Conservation (phyloP, 1,140 invertebrate genomes). For the Hylaeus anthracinus region DNA sequence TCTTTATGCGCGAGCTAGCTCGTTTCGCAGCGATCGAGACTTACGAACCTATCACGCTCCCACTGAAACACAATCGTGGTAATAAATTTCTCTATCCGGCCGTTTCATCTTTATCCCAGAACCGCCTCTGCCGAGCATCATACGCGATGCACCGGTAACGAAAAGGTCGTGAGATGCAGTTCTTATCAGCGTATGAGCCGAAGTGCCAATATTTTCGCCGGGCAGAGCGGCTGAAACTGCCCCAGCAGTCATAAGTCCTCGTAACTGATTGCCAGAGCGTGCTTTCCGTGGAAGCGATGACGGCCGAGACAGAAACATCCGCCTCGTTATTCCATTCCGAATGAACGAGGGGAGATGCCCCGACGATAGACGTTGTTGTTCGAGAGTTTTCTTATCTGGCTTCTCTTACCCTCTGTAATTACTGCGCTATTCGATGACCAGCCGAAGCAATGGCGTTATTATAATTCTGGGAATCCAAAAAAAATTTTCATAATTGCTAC, state of each 20-base stretch:
- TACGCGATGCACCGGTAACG: constrained; percentile 15
- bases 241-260: constrained; percentile 22
- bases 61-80: constrained; percentile 41
- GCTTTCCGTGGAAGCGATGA: constrained; percentile 7
- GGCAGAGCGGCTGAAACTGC: constrained; percentile 10
- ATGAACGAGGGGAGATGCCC: not conserved
- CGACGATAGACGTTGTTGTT: not conserved
- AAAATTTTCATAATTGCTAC: too few relatives aligned
- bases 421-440: not conserved
- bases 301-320: constrained; percentile 17
- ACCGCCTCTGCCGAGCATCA: not conserved
- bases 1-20: not conserved
- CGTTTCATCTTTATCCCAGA: constrained; percentile 47
- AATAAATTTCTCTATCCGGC: constrained; percentile 53
- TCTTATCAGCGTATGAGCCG: constrained; percentile 40
- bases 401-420: not conserved
- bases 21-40: constrained; percentile 13
- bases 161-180: constrained; percentile 50
- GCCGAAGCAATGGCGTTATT: too few relatives aligned
- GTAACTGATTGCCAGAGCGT: constrained; percentile 16
- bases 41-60: constrained; percentile 40
- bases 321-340: not conserved
- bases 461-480: too few relatives aligned
- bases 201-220: constrained; percentile 43
- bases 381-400: not conserved